Percentiles rank a stretch among this genome's conserved stretches.
Conservation (phyloP, 2,113 vertebrate species). For the Poecilia latipinna region DNA sequence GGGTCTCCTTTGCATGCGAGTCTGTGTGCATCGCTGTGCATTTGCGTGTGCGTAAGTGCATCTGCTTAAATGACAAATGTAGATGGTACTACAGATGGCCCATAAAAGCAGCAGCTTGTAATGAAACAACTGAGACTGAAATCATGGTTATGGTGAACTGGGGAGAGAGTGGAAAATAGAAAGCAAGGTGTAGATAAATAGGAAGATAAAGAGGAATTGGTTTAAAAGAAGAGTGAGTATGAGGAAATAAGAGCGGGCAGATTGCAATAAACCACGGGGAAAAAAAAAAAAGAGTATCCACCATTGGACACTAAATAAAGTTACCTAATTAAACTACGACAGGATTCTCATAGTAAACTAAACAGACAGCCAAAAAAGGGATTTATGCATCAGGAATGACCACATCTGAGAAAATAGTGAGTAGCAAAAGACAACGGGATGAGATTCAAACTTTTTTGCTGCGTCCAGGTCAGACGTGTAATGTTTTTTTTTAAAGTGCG, state of each 20-base stretch:
- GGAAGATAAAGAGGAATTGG: constrained; percentile 31
- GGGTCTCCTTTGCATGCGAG: constrained; percentile 21
- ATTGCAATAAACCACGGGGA: constrained; percentile 57
- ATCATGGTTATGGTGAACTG: constrained; percentile 76
- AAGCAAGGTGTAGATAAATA: constrained; percentile 39
- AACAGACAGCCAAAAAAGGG: constrained; percentile 22
- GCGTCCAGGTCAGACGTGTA: background rate
- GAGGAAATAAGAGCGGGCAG: constrained; percentile 54
- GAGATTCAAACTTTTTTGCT: background rate
- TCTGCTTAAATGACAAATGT: constrained; percentile 54
- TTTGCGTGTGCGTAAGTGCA: constrained; percentile 5
- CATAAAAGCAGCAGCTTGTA: constrained; percentile 79
- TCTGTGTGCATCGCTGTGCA: constrained; percentile 3
- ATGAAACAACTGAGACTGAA: constrained; percentile 77
- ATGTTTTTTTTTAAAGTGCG: background rate
- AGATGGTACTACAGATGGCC: constrained; percentile 76
- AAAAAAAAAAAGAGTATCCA: constrained; percentile 38
- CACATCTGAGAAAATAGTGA: background rate
- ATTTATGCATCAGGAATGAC: constrained; percentile 22
- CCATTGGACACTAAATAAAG: constrained; percentile 65
- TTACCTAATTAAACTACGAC: constrained; percentile 61
- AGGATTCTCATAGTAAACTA: constrained; percentile 63
- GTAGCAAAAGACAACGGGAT: background rate
- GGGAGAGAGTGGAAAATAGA: constrained; percentile 50
- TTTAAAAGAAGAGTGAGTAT: constrained; percentile 38